Conservation (phyloP, 2,888 invertebrate species). For the Rosalia funebris region DNA sequence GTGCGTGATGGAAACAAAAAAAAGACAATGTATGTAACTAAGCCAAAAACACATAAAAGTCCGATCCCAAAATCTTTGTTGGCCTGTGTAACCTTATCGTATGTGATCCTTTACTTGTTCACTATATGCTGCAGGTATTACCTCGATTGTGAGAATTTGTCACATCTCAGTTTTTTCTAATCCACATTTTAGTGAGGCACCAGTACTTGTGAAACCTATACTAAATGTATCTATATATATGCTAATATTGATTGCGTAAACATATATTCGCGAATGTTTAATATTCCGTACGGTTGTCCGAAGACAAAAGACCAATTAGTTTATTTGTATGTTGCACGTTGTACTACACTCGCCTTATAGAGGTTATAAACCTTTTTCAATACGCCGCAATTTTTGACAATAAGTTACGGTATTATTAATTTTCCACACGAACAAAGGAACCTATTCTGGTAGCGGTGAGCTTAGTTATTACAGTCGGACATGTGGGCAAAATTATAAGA, state of each 20-base stretch:
- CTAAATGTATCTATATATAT: too few species aligned
- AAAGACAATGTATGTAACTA: too few species aligned
- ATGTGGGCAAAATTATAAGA: neutral
- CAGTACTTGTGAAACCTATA: too few species aligned
- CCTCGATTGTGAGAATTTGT: too few species aligned
- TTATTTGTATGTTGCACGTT: neutral
- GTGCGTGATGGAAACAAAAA: too few species aligned
- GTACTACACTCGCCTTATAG: neutral
- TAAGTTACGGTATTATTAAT: neutral
- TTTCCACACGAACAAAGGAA: neutral
- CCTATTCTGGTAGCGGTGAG: neutral
- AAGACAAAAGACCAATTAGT: conserved; percentile 7
- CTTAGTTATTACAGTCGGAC: neutral
- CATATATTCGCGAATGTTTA: neutral
- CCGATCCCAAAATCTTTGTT: too few species aligned
- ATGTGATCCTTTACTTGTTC: too few species aligned
- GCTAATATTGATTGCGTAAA: neutral
- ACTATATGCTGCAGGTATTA: too few species aligned
- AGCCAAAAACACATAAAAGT: too few species aligned
- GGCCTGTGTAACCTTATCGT: too few species aligned
- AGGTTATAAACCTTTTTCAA: neutral
- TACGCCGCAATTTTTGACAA: neutral
- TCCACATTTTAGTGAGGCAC: too few species aligned
- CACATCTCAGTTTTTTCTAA: too few species aligned
- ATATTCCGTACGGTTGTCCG: neutral